Percentiles rank a stretch among this genome's conserved stretches.
phyloP scores from a whole-genome alignment of 2,113 vertebrate genomes.

The Gnathonemus echidnorhynchus region DNA sequence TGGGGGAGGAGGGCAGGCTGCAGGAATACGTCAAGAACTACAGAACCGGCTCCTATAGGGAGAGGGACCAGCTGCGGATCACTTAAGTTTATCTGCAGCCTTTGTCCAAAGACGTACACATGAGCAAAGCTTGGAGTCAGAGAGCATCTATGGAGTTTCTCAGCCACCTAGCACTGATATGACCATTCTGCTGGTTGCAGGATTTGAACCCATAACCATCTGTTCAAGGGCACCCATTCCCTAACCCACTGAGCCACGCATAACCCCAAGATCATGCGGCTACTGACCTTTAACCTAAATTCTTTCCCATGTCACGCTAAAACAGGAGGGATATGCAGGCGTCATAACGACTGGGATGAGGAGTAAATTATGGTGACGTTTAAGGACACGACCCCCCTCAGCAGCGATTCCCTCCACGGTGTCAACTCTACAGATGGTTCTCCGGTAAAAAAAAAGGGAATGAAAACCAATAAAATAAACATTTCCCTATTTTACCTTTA shows the following conservation, averaged over 20 bases:
- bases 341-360: not conserved
- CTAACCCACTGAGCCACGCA: not conserved
- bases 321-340: conserved; percentile 16
- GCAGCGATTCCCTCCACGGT: not conserved
- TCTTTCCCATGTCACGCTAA: conserved; percentile 18
- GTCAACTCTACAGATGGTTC: not conserved
- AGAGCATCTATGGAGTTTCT: not conserved
- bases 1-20: conserved; percentile 1
- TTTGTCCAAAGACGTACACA: not conserved
- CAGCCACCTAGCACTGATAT: not conserved
- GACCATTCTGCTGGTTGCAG: not conserved
- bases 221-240: not conserved
- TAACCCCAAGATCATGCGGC: not conserved
- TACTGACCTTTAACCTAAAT: conserved; percentile 32
- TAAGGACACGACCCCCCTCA: not conserved
- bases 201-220: not conserved
- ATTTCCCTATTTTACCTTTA: not conserved
- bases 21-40: not conserved
- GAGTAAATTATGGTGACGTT: not conserved
- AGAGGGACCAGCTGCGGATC: not conserved
- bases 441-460: not conserved
- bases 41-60: not conserved
- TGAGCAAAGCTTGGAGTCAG: not conserved
- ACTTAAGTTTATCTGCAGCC: not conserved
- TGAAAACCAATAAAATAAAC: not conserved